phyloP scores from a whole-genome alignment of 2,888 invertebrate species.

The Oxytorus armatus region DNA sequence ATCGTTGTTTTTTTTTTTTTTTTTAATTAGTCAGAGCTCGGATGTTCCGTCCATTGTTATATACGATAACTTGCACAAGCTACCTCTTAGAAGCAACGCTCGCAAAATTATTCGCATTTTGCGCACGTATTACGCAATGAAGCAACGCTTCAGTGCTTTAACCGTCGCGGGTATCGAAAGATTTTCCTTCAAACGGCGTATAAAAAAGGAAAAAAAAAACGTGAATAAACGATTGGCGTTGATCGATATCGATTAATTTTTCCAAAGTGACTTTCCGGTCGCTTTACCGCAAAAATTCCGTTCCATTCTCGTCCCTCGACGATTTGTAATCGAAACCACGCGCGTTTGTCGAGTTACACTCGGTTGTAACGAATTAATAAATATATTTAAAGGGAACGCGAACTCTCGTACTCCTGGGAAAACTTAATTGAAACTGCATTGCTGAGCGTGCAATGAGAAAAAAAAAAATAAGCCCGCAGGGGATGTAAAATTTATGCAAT shows the following conservation, averaged over 20 bases:
- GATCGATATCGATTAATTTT: slow-evolving; percentile 52
- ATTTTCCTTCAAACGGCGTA: not conserved
- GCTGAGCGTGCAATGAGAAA: not conserved
- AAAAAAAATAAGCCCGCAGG: not conserved
- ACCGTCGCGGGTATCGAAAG: not conserved
- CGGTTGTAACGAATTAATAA: not conserved
- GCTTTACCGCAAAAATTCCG: slow-evolving; percentile 49
- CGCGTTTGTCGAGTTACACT: not conserved
- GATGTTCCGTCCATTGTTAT: too few relatives aligned
- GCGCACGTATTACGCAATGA: slow-evolving; percentile 30
- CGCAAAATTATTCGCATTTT: slow-evolving; percentile 20
- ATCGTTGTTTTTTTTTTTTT: too few relatives aligned
- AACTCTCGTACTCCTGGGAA: slow-evolving; percentile 49
- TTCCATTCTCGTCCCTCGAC: slow-evolving; percentile 31
- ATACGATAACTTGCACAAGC: not conserved
- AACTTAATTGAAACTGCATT: not conserved
- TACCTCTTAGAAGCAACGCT: not conserved
- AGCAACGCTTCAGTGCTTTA: slow-evolving; percentile 47
- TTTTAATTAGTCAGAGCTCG: too few relatives aligned
- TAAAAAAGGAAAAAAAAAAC: too few relatives aligned
- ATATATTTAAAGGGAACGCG: not conserved
- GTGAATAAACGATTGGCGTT: slow-evolving; percentile 14
- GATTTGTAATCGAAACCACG: not conserved
- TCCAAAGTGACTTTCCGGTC: slow-evolving; percentile 24
- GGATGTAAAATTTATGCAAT: slow-evolving; percentile 11